Evolutionary conservation across 2,797 vertebrate species (phyloP), one percentile per base, ranked within the genome.

Genomic region (Ibycter americanus): DNA sequence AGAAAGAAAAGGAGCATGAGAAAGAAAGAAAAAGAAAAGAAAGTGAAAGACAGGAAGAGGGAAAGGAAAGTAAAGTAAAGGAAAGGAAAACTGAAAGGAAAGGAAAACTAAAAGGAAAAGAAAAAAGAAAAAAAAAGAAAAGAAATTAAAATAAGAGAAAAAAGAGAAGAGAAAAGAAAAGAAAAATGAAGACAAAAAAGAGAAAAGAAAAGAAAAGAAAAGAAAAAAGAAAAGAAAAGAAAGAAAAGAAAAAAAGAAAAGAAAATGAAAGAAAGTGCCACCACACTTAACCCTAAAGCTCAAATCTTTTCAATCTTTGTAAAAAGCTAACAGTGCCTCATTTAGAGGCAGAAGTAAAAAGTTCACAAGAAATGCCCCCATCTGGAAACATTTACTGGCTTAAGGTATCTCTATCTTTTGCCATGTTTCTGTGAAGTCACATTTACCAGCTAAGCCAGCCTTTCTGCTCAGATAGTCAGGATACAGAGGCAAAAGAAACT

Each of bases 381-480:
- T 98, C 97, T 98, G 98, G 98, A 98, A 98, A 82, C 87, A 68
- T 94, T 98, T 98, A 98, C 68, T 87, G 84, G 67, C 83, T 88
- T 96, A 97, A 80, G 96, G 93, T 97, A 97, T 97, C 96, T 97
- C 91, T 79, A 89, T 89, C 89, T 95, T 96, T 95, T 94, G 93
- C 88, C 91, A 93, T 97, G 93, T 96, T 97, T 94, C 96, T 97
- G 92, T 94, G 93, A 96, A 97, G 97, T 97, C 95, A 93, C 95
- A 95, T 94, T 97, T 96, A 84, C 56, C 94, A 97, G 90, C 90
- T 92, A 38, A 62, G 95, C 93, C 95, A 96, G 89, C 80, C 77
- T 93, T 95, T 96, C 90, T 97, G 77, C 70, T 95, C 67, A 92
- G 95, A 95, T 66, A 84, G 62, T 83, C 40, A 36, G 91, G 95